Evolutionary conservation across 2,797 vertebrate species (phyloP).

Genomic region (Dendrocincla tyrannina): DNA sequence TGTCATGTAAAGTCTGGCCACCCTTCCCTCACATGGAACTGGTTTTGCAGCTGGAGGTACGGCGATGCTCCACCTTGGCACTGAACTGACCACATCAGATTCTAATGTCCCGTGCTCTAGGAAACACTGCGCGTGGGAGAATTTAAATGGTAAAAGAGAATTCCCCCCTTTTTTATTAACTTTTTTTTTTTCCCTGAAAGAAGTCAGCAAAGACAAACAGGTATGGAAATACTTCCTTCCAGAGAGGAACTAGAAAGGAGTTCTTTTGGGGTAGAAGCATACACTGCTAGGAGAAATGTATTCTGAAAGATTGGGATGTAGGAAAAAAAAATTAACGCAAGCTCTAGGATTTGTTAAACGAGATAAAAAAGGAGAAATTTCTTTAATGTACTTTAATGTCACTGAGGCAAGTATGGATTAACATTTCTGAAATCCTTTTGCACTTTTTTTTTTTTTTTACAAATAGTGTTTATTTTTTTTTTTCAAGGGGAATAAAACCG

Average conservation of each 20-base stretch:
- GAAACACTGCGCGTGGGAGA: conserved; percentile 26
- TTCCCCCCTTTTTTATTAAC: not conserved
- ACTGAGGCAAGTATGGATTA: not conserved
- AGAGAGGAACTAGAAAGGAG: not conserved
- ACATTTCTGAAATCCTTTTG: conserved; percentile 14
- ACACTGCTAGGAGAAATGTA: not conserved
- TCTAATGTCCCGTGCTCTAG: conserved; percentile 33
- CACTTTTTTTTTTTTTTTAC: not conserved
- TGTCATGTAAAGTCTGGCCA: not conserved
- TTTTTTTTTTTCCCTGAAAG: not conserved
- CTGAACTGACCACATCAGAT: conserved; percentile 29
- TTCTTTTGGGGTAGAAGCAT: not conserved
- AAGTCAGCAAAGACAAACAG: not conserved
- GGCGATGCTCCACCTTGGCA: conserved; percentile 52
- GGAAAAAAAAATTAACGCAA: not conserved
- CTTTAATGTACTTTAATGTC: not conserved
- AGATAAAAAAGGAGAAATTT: not conserved
- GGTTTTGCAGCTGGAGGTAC: conserved; percentile 15
- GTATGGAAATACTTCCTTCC: conserved; percentile 8
- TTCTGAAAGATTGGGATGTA: not conserved
- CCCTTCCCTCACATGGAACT: not conserved
- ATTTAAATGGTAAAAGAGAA: conserved; percentile 64
- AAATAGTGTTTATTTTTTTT: not conserved
- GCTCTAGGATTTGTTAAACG: not conserved
- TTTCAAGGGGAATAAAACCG: not conserved